Conservation (phyloP, 1,140 invertebrate genomes). For the Lasaia peninsularis region DNA sequence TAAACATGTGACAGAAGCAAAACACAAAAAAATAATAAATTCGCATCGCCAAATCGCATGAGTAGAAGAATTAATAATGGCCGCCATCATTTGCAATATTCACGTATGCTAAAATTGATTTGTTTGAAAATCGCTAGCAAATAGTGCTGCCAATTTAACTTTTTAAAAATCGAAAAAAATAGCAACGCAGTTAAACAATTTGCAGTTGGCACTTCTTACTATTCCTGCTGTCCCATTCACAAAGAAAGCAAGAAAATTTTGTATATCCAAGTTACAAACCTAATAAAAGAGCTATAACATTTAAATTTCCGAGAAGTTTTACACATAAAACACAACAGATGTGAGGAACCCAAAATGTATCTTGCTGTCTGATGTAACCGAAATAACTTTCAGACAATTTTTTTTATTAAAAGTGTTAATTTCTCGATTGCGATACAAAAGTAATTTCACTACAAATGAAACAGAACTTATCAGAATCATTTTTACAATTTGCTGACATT, state of each 20-base stretch:
- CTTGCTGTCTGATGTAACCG: conserved; percentile 26
- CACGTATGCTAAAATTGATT: too few relatives aligned
- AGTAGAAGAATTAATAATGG: too few relatives aligned
- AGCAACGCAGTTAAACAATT: too few relatives aligned
- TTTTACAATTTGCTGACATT: conserved; percentile 14
- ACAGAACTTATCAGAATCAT: conserved; percentile 13
- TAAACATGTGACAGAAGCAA: too few relatives aligned
- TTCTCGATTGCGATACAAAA: conserved; percentile 4
- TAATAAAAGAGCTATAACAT: background rate
- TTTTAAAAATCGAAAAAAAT: too few relatives aligned
- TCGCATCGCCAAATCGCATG: too few relatives aligned
- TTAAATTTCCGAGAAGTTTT: background rate
- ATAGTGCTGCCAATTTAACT: too few relatives aligned
- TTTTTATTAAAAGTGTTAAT: conserved; percentile 7
- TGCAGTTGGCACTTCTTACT: too few relatives aligned
- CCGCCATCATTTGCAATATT: too few relatives aligned
- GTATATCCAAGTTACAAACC: background rate
- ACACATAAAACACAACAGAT: conserved; percentile 25
- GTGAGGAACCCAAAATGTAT: conserved; percentile 30
- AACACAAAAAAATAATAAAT: too few relatives aligned
- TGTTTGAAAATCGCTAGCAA: too few relatives aligned
- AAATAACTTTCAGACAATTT: conserved; percentile 15
- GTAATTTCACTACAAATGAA: conserved; percentile 11
- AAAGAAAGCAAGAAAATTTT: conserved; percentile 1
- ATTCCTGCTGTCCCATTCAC: background rate